Conservation (phyloP, 2,888 invertebrate species). For the Oligia strigilis region DNA sequence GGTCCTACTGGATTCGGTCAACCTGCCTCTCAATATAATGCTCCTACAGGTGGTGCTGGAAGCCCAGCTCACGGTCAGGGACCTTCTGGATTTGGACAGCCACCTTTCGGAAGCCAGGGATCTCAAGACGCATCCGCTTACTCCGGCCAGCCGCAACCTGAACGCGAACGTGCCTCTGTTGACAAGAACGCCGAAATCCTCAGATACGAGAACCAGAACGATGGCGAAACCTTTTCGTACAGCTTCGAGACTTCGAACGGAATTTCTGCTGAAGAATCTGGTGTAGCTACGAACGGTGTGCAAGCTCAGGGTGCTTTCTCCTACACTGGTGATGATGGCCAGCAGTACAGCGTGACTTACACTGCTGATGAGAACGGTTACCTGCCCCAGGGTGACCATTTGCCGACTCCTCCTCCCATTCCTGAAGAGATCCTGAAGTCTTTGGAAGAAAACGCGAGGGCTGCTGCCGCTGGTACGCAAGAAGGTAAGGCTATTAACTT, state of each 20-base stretch:
- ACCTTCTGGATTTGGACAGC: conserved; percentile 53
- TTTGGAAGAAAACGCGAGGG: conserved; percentile 84
- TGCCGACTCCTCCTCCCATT: conserved; percentile 87
- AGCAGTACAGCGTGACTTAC: conserved; percentile 82
- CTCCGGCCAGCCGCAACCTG: conserved; percentile 72
- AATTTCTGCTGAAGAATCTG: conserved; percentile 86
- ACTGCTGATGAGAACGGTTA: conserved; percentile 88
- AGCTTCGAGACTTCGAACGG: conserved; percentile 88
- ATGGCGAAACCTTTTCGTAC: conserved; percentile 84
- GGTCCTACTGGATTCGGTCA: conserved; percentile 43
- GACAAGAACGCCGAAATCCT: conserved; percentile 84
- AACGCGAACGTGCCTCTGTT: conserved; percentile 82
- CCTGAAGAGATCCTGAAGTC: conserved; percentile 86
- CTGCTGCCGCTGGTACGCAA: conserved; percentile 87
- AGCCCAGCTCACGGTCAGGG: conserved; percentile 58
- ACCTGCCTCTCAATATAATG: conserved; percentile 62
- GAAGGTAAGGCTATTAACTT: conserved; percentile 77
- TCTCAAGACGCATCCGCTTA: conserved; percentile 60
- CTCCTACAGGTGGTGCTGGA: conserved; percentile 48
- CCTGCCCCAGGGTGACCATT: conserved; percentile 83
- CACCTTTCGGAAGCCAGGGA: conserved; percentile 61
- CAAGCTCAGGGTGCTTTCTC: conserved; percentile 85
- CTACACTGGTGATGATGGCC: conserved; percentile 87
- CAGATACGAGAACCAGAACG: conserved; percentile 83
- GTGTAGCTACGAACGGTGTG: conserved; percentile 85